phyloP scores from a whole-genome alignment of 2,113 vertebrate species.

The Ceyx cyanopectus region DNA sequence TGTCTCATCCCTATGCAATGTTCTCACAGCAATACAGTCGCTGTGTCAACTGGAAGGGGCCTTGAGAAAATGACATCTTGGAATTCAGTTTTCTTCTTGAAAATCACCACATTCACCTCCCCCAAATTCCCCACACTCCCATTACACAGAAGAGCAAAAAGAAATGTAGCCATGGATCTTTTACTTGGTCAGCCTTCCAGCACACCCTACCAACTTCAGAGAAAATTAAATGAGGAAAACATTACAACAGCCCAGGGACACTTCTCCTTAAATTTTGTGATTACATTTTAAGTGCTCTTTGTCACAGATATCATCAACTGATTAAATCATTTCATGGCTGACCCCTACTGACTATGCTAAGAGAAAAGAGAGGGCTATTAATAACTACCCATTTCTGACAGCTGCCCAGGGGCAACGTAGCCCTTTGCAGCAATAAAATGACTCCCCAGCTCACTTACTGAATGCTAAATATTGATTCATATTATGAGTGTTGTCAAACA shows the following conservation, averaged over 20 bases:
- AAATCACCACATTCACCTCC: not conserved
- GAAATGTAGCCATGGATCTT: not conserved
- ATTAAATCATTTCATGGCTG: constrained; percentile 94
- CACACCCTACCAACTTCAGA: constrained; percentile 58
- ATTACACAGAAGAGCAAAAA: not conserved
- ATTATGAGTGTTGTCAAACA: constrained; percentile 91
- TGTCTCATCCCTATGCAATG: not conserved
- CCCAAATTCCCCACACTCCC: not conserved
- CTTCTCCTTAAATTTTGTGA: constrained; percentile 93
- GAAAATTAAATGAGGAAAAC: constrained; percentile 82
- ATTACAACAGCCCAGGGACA: constrained; percentile 88
- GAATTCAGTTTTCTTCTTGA: not conserved
- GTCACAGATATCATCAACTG: constrained; percentile 95
- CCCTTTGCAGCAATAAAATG: constrained; percentile 84
- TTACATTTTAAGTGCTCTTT: constrained; percentile 94
- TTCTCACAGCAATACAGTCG: not conserved
- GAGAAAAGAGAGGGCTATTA: constrained; percentile 87
- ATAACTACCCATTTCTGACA: constrained; percentile 94
- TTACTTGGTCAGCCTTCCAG: not conserved
- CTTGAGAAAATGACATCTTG: not conserved
- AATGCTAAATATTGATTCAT: constrained; percentile 89
- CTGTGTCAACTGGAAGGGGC: not conserved
- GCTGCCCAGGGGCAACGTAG: constrained; percentile 88
- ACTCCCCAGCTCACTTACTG: constrained; percentile 86
- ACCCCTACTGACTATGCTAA: constrained; percentile 93